Percentiles rank a stretch among this genome's conserved stretches.
Evolutionary conservation across 1,140 invertebrate genomes (phyloP).

Genomic region (Rhynchophorus ferrugineus): DNA sequence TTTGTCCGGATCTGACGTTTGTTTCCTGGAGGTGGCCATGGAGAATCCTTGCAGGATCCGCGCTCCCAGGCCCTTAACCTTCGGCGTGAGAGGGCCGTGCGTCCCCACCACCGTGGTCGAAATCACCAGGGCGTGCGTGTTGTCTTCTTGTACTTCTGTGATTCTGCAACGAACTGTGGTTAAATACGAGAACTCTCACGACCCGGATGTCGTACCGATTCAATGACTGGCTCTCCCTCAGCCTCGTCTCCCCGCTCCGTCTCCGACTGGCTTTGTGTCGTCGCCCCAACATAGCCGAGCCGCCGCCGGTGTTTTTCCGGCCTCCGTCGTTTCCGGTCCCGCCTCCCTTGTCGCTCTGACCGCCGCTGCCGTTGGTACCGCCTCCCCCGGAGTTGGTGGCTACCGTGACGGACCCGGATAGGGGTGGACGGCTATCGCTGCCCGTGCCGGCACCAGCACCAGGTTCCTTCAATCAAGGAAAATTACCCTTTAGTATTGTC

Average conservation of each 20-base stretch:
- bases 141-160: conserved; percentile 64
- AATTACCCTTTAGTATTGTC: background rate
- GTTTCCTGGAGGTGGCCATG: conserved; percentile 20
- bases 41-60: conserved; percentile 27
- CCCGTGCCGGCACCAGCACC: conserved; percentile 40
- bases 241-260: conserved; percentile 55
- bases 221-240: conserved; percentile 71
- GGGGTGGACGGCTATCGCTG: conserved; percentile 28
- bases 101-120: conserved; percentile 29
- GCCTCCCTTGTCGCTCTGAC: conserved; percentile 36
- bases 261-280: conserved; percentile 50
- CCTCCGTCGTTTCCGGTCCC: conserved; percentile 34
- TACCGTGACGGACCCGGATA: conserved; percentile 17
- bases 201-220: too few relatives aligned
- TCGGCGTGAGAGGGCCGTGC: conserved; percentile 35
- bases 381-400: conserved; percentile 21
- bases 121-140: conserved; percentile 30
- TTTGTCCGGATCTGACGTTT: conserved; percentile 15
- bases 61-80: conserved; percentile 31
- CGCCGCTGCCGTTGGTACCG: background rate
- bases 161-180: conserved; percentile 44
- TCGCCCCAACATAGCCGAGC: conserved; percentile 39
- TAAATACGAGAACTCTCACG: background rate
- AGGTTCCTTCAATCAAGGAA: conserved; percentile 25
- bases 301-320: conserved; percentile 36